phyloP scores from a whole-genome alignment of 64 coral and sea anemone species.

The Montipora cactus region DNA sequence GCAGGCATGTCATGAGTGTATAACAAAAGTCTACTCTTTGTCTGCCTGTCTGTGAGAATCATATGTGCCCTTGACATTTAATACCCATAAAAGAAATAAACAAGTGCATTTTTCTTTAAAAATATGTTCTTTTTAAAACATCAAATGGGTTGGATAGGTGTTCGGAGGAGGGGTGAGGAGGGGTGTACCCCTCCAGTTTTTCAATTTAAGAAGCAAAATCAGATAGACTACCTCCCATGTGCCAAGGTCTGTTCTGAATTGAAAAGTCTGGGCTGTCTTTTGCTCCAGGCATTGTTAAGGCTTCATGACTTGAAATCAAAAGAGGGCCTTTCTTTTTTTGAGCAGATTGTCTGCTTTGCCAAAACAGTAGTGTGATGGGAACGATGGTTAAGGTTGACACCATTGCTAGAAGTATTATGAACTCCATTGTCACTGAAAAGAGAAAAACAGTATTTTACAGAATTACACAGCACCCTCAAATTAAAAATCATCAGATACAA shows the following conservation, averaged over 20 bases:
- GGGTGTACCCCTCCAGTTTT: no score
- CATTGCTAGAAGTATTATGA: background rate
- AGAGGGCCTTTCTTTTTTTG: background rate
- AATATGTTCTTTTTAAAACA: no score
- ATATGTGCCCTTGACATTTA: no score
- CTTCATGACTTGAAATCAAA: background rate
- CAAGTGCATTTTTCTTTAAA: no score
- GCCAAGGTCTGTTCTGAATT: background rate
- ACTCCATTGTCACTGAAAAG: constrained; percentile 1
- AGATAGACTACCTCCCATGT: background rate
- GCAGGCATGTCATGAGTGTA: no score
- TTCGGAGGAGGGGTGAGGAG: no score
- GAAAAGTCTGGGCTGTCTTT: background rate
- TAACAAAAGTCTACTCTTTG: no score
- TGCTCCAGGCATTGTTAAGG: background rate
- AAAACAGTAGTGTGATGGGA: background rate
- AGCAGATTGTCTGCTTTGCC: background rate
- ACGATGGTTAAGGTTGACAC: background rate
- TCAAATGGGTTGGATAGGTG: no score
- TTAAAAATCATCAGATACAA: no score
- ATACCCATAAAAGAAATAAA: no score
- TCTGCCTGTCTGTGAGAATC: no score
- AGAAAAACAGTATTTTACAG: background rate
- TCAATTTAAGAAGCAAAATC: background rate
- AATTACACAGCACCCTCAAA: no score